Evolutionary conservation across 2,888 invertebrate genomes (phyloP).

Genomic region (Acanthoscelides obtectus): DNA sequence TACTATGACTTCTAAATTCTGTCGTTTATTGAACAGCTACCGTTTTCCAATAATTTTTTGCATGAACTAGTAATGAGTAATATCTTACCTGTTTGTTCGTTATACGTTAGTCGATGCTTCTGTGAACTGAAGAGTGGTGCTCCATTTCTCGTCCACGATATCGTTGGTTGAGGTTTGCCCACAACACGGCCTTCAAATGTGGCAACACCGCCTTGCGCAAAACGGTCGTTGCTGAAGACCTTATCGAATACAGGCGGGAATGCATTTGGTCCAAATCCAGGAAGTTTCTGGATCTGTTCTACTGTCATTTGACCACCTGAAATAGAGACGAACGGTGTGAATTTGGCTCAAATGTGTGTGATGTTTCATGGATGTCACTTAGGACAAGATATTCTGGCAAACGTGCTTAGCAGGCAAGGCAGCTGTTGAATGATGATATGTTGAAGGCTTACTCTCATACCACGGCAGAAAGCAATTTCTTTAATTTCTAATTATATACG

Average conservation of each 20-base stretch:
- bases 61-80: slow-evolving; percentile 29
- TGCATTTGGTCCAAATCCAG: slow-evolving; percentile 64
- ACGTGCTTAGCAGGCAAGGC: too few relatives aligned
- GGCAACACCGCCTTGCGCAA: slow-evolving; percentile 91
- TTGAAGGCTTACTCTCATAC: too few relatives aligned
- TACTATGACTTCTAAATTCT: too few relatives aligned
- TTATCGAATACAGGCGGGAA: slow-evolving; percentile 94
- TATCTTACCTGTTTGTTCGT: slow-evolving; percentile 80
- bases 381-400: too few relatives aligned
- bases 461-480: too few relatives aligned
- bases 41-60: not conserved
- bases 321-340: slow-evolving; percentile 15
- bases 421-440: too few relatives aligned
- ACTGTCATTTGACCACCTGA: slow-evolving; percentile 52
- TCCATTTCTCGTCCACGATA: slow-evolving; percentile 87
- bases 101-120: slow-evolving; percentile 87
- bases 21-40: too few relatives aligned
- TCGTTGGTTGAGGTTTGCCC: slow-evolving; percentile 87
- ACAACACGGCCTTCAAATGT: slow-evolving; percentile 87
- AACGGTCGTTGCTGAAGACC: slow-evolving; percentile 90
- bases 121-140: slow-evolving; percentile 76
- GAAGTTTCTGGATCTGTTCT: slow-evolving; percentile 50
- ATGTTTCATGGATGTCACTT: too few relatives aligned
- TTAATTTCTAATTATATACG: too few relatives aligned
- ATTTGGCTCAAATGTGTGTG: not conserved